Conservation (phyloP, 1,140 invertebrate species). For the Saccostrea cuccullata region DNA sequence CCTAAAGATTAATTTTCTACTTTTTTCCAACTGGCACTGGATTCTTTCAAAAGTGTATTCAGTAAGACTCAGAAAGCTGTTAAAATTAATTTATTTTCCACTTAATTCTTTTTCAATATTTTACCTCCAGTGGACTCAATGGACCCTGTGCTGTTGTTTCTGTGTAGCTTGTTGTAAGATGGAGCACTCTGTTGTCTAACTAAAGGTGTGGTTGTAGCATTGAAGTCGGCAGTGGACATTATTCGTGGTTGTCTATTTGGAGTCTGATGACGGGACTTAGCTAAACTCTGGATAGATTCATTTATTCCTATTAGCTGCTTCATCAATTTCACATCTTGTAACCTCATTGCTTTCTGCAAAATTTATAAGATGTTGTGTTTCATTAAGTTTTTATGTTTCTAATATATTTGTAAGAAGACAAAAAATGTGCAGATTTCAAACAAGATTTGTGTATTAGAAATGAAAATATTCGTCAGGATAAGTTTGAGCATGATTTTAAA, state of each 20-base stretch:
- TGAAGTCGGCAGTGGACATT: slow-evolving; percentile 13
- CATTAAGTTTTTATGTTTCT: no score
- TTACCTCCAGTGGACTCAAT: slow-evolving; percentile 35
- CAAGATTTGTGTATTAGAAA: no score
- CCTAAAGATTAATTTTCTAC: no score
- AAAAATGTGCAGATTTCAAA: no score
- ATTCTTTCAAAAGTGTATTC: no score
- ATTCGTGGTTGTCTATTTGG: background rate
- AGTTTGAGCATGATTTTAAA: no score
- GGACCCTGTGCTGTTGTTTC: slow-evolving; percentile 35
- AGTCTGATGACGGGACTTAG: slow-evolving; percentile 4
- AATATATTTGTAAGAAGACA: no score
- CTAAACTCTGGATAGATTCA: slow-evolving; percentile 50
- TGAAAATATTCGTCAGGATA: no score
- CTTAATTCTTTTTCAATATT: no score
- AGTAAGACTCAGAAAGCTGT: no score
- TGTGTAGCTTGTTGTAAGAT: slow-evolving; percentile 36
- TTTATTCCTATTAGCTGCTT: slow-evolving; percentile 58
- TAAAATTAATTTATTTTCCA: no score
- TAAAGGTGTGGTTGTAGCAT: slow-evolving; percentile 9
- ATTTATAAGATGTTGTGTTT: background rate
- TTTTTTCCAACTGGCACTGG: no score
- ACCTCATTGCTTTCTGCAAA: slow-evolving; percentile 49
- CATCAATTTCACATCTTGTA: slow-evolving; percentile 49
- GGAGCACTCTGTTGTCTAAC: slow-evolving; percentile 46